These are phyloP conservation scores for Chrysodeixis includens DNA, from an alignment of 2,888 invertebrate species.

Conservation along the genomic window DNA sequence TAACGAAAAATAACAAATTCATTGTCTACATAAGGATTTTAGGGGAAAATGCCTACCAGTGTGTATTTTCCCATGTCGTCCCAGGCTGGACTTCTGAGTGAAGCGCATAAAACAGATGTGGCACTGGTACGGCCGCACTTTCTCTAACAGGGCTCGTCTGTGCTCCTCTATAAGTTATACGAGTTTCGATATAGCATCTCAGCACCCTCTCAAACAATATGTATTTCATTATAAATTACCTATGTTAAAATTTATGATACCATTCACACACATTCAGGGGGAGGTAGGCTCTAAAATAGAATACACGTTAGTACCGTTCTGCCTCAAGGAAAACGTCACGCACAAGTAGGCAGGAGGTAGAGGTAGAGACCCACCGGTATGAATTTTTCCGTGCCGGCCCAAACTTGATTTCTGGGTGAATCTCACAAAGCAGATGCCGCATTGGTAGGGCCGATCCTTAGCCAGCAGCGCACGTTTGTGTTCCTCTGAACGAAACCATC, in stretches of 20 bases:
- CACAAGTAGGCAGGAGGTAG: slow-evolving; percentile 75
- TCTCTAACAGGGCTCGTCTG: slow-evolving; percentile 90
- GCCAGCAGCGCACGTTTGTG: slow-evolving; percentile 85
- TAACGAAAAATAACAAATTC: slow-evolving; percentile 80
- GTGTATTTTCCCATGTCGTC: slow-evolving; percentile 93
- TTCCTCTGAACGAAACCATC: slow-evolving; percentile 85
- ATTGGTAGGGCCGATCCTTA: slow-evolving; percentile 90
- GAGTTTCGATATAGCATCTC: slow-evolving; percentile 87
- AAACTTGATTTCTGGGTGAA: slow-evolving; percentile 92
- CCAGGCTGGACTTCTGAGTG: slow-evolving; percentile 93
- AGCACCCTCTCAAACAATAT: slow-evolving; percentile 79
- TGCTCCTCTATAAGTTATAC: slow-evolving; percentile 89
- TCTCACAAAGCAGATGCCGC: slow-evolving; percentile 91
- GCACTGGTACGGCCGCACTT: slow-evolving; percentile 92
- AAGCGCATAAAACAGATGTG: slow-evolving; percentile 93
- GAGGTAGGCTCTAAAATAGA: slow-evolving; percentile 78
- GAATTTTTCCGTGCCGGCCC: slow-evolving; percentile 91
- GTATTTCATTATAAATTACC: slow-evolving; percentile 69
- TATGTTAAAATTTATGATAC: slow-evolving; percentile 70
- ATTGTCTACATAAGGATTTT: slow-evolving; percentile 87
- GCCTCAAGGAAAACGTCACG: slow-evolving; percentile 81
- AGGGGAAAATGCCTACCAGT: slow-evolving; percentile 90
- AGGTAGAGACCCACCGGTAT: slow-evolving; percentile 87
- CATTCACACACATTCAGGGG: slow-evolving; percentile 87
- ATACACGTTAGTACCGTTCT: slow-evolving; percentile 77